These are phyloP conservation scores for Calyptommatus sinebrachiatus DNA, from an alignment of 2,113 vertebrate genomes.

Conservation along the genomic window DNA sequence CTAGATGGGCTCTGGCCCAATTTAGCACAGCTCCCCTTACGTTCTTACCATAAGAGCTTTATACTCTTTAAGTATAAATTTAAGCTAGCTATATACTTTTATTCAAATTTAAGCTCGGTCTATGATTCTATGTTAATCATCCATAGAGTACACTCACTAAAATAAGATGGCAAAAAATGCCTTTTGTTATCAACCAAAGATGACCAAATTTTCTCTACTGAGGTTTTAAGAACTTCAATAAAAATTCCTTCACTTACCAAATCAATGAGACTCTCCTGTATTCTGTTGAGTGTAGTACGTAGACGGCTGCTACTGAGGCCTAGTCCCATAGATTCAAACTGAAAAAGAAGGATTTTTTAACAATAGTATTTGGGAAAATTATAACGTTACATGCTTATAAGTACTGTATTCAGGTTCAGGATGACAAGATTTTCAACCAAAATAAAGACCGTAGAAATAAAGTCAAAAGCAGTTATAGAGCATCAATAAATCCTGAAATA, in stretches of 20 bases:
- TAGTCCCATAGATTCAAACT: constrained; percentile 94
- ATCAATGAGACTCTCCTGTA: constrained; percentile 96
- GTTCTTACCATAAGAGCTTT: no score
- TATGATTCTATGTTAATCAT: no score
- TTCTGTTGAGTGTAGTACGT: constrained; percentile 92
- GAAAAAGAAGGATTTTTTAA: constrained; percentile 48
- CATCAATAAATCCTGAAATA: not conserved
- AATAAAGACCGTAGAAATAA: not conserved
- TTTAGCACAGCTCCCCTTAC: no score
- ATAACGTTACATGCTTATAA: not conserved
- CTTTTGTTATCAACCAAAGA: not conserved
- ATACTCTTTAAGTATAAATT: no score
- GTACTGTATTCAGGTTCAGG: not conserved
- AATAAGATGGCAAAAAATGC: not conserved
- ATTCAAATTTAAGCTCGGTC: no score
- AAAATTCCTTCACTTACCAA: constrained; percentile 77
- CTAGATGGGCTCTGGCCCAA: no score
- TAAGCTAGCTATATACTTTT: no score
- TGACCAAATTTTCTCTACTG: not conserved
- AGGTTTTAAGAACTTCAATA: constrained; percentile 13
- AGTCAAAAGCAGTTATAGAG: not conserved
- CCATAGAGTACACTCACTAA: not conserved
- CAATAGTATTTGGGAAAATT: not conserved
- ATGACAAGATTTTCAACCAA: not conserved
- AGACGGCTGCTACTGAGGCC: constrained; percentile 96